phyloP scores from a whole-genome alignment of 2,113 vertebrate genomes.

The Paraplagusia blochii region DNA sequence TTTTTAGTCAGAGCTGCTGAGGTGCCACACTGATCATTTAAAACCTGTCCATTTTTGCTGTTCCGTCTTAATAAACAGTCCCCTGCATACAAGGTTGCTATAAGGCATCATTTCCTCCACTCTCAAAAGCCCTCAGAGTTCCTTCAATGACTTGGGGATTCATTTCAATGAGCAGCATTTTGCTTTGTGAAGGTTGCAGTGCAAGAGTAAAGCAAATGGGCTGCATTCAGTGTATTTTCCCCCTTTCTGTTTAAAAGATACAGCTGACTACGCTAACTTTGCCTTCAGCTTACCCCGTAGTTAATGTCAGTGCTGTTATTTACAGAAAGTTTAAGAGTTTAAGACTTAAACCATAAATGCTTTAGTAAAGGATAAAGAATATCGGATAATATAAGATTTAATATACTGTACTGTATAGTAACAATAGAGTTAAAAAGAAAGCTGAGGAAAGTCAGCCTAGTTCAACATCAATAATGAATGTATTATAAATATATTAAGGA shows the following conservation, averaged over 20 bases:
- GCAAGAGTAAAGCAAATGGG: slow-evolving; percentile 51
- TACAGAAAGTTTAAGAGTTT: slow-evolving; percentile 10
- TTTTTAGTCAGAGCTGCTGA: slow-evolving; percentile 33
- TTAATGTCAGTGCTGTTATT: slow-evolving; percentile 27
- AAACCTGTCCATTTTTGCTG: slow-evolving; percentile 18
- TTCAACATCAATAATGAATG: too few relatives aligned
- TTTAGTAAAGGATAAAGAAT: too few relatives aligned
- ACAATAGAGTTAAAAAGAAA: too few relatives aligned
- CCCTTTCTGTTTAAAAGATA: slow-evolving; percentile 44
- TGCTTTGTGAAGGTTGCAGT: slow-evolving; percentile 70
- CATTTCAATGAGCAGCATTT: slow-evolving; percentile 70
- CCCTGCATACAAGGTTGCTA: slow-evolving; percentile 57
- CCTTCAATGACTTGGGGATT: slow-evolving; percentile 69
- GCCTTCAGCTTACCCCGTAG: slow-evolving; percentile 35
- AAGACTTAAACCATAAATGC: too few relatives aligned
- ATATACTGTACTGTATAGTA: too few relatives aligned
- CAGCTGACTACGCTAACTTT: slow-evolving; percentile 52
- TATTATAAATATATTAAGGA: too few relatives aligned
- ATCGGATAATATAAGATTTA: too few relatives aligned
- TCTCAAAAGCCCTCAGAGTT: slow-evolving; percentile 63
- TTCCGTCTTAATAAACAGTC: slow-evolving; percentile 28
- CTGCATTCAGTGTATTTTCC: slow-evolving; percentile 57
- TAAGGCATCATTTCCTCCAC: slow-evolving; percentile 66
- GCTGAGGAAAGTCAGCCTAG: too few relatives aligned
- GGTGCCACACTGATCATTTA: slow-evolving; percentile 49